Evolutionary conservation across 2,113 vertebrate genomes (phyloP).

Genomic region (Bolborhynchus lineola): DNA sequence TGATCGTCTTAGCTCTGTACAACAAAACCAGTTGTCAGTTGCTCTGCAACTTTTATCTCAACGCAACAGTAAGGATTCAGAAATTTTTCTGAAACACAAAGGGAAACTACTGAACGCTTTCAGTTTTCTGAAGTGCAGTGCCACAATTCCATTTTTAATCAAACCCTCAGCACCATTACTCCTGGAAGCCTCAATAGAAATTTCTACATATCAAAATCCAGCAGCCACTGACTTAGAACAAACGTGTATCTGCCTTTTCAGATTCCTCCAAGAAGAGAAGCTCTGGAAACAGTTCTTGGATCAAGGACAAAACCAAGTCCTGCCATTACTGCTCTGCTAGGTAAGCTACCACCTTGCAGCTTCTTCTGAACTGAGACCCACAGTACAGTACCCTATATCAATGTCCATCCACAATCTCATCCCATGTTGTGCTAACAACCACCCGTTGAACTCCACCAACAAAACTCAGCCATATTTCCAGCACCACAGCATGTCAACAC

Average conservation of each 20-base stretch:
- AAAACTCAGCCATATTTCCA: neutral
- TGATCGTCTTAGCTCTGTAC: slow-evolving; percentile 91
- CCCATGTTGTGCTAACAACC: neutral
- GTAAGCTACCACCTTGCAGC: neutral
- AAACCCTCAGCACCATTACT: neutral
- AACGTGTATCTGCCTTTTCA: neutral
- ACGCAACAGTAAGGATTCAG: neutral
- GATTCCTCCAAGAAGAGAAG: neutral
- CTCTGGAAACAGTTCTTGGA: neutral
- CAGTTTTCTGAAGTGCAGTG: neutral
- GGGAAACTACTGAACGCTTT: neutral
- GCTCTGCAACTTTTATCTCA: neutral
- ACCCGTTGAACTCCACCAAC: neutral
- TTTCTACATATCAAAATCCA: neutral
- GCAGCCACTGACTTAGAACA: neutral
- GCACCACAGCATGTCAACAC: neutral
- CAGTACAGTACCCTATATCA: neutral
- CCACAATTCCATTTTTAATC: neutral
- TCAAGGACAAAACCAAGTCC: neutral
- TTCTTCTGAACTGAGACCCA: neutral
- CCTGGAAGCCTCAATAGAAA: neutral
- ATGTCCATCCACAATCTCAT: accelerated
- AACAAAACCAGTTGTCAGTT: neutral
- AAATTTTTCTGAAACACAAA: accelerated
- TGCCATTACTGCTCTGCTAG: neutral